Conservation (phyloP, 2,888 invertebrate genomes). For the Pollenia amentaria region DNA sequence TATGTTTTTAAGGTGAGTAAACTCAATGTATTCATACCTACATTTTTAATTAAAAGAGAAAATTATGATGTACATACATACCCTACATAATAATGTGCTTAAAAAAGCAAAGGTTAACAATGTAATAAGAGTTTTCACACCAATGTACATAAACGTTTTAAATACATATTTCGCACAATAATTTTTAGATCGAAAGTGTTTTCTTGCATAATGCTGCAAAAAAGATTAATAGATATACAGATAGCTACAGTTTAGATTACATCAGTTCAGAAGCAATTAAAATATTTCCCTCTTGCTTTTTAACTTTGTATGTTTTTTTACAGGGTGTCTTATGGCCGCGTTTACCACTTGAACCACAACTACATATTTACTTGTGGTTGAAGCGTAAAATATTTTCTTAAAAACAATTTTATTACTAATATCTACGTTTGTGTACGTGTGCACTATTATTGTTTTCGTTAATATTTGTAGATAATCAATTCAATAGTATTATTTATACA, state of each 20-base stretch:
- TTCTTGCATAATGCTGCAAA: too few species aligned
- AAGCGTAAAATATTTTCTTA: background rate
- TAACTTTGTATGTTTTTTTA: too few species aligned
- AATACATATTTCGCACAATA: too few species aligned
- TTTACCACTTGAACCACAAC: background rate
- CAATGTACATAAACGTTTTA: too few species aligned
- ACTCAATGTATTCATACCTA: background rate
- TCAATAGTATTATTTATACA: background rate
- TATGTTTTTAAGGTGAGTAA: background rate
- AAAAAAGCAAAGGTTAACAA: background rate
- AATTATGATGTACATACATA: background rate
- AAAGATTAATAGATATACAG: too few species aligned
- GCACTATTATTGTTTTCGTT: background rate
- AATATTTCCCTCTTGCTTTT: too few species aligned
- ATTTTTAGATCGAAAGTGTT: too few species aligned
- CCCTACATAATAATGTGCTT: background rate
- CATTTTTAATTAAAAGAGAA: slow-evolving; percentile 15
- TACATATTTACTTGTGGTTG: background rate
- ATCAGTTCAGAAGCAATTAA: too few species aligned
- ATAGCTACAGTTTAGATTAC: too few species aligned
- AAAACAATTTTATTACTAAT: slow-evolving; percentile 12
- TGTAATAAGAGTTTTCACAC: too few species aligned
- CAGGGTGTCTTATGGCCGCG: background rate
- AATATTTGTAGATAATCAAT: slow-evolving; percentile 11
- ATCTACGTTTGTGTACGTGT: background rate